phyloP scores from a whole-genome alignment of 1,140 invertebrate species.

The Scaptodrosophila lebanonensis region DNA sequence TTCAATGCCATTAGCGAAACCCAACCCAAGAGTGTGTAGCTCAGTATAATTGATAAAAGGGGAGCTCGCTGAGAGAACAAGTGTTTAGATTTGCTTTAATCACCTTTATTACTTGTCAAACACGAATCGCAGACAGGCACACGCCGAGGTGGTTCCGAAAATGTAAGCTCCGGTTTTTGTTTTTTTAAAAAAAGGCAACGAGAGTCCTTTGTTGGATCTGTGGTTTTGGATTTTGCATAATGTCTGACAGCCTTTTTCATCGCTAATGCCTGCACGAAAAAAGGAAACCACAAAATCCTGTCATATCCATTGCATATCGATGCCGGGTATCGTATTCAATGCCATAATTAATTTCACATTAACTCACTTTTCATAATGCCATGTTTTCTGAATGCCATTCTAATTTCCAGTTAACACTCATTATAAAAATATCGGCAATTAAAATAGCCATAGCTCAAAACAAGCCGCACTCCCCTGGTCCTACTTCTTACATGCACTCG shows the following conservation, averaged over 20 bases:
- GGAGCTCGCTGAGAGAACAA: too few relatives aligned
- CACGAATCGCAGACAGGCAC: constrained; percentile 50
- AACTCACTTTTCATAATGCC: constrained; percentile 28
- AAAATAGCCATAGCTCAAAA: constrained; percentile 35
- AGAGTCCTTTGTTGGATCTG: constrained; percentile 6
- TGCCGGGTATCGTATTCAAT: too few relatives aligned
- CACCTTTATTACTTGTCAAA: constrained; percentile 71
- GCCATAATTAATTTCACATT: constrained; percentile 11
- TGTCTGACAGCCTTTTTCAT: not conserved
- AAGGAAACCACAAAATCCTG: constrained; percentile 63
- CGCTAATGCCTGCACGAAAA: constrained; percentile 36
- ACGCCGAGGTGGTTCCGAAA: constrained; percentile 17
- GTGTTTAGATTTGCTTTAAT: constrained; percentile 69
- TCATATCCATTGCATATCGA: too few relatives aligned
- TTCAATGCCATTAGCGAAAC: constrained; percentile 26
- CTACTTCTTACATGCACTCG: not conserved
- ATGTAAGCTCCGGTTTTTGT: constrained; percentile 52
- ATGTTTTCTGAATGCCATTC: constrained; percentile 3
- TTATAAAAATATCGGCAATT: constrained; percentile 21
- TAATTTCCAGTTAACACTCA: constrained; percentile 60
- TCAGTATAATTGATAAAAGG: constrained; percentile 10
- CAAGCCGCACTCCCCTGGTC: constrained; percentile 11
- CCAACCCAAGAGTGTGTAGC: constrained; percentile 4
- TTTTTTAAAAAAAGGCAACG: constrained; percentile 38
- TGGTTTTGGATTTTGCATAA: constrained; percentile 34